Evolutionary conservation across 1,140 invertebrate genomes (phyloP).

Genomic region (Drosophila pachea): DNA sequence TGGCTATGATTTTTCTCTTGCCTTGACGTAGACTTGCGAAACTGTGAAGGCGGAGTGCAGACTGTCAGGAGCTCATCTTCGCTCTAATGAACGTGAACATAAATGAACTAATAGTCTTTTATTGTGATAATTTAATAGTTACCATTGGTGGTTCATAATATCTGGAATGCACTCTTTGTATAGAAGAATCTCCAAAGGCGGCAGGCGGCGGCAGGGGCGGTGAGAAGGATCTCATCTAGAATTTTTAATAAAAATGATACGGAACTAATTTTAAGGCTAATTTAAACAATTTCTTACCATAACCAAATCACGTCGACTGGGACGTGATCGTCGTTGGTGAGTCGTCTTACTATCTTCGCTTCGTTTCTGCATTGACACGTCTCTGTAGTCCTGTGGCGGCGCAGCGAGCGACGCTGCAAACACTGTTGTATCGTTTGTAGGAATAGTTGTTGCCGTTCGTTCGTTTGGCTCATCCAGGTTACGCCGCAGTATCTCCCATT

Average conservation of each 20-base stretch:
- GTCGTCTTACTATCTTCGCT: neutral
- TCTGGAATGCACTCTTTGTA: neutral
- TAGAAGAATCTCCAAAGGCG: no score
- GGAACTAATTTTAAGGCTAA: no score
- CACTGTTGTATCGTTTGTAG: neutral
- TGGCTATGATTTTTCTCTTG: neutral
- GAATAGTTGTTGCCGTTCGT: neutral
- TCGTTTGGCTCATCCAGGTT: constrained; percentile 24
- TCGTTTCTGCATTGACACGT: neutral
- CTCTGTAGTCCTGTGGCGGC: constrained; percentile 4
- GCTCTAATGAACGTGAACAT: neutral
- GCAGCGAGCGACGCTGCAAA: neutral
- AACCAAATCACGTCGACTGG: neutral
- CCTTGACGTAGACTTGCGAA: constrained; percentile 5
- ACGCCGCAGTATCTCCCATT: constrained; percentile 52
- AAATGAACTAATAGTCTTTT: neutral
- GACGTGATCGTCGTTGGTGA: neutral
- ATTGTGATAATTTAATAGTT: neutral
- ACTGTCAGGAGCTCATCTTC: constrained; percentile 11
- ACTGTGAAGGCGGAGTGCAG: constrained; percentile 23
- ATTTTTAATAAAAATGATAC: no score
- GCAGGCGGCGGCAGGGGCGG: no score
- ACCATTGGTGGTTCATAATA: constrained; percentile 1
- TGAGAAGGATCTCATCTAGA: no score
- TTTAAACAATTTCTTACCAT: constrained; percentile 3